These are phyloP conservation scores for Lagothrix lagotricha DNA, from an alignment of 2,797 vertebrate species.

Conservation along the genomic window DNA sequence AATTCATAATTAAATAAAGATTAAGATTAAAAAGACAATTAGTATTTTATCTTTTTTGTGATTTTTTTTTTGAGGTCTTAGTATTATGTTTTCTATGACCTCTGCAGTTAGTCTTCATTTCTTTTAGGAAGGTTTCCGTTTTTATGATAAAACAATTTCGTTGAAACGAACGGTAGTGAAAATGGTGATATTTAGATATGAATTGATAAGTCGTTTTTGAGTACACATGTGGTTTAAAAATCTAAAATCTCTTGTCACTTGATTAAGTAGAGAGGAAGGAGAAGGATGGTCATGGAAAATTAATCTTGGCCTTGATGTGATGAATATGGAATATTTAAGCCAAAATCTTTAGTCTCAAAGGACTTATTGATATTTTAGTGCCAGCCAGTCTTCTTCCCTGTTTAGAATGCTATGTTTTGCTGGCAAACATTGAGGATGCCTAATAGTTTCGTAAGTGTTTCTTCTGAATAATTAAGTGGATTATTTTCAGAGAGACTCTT, in stretches of 20 bases:
- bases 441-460: background rate
- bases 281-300: background rate
- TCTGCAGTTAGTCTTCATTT: background rate
- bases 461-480: background rate
- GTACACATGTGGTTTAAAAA: background rate
- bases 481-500: constrained; percentile 12
- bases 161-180: background rate
- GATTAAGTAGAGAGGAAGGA: background rate
- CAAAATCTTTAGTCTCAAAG: background rate
- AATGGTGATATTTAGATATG: background rate
- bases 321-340: background rate
- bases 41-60: background rate
- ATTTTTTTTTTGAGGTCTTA: background rate
- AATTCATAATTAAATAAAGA: background rate
- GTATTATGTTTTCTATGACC: background rate
- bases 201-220: background rate
- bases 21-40: background rate
- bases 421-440: background rate
- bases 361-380: background rate
- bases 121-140: background rate
- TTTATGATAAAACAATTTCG: background rate
- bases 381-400: background rate
- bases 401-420: background rate
- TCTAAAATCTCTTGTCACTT: background rate
- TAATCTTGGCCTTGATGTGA: background rate